These are phyloP conservation scores for Tipula confusa DNA, from an alignment of 2,888 invertebrate genomes.

Conservation along the genomic window DNA sequence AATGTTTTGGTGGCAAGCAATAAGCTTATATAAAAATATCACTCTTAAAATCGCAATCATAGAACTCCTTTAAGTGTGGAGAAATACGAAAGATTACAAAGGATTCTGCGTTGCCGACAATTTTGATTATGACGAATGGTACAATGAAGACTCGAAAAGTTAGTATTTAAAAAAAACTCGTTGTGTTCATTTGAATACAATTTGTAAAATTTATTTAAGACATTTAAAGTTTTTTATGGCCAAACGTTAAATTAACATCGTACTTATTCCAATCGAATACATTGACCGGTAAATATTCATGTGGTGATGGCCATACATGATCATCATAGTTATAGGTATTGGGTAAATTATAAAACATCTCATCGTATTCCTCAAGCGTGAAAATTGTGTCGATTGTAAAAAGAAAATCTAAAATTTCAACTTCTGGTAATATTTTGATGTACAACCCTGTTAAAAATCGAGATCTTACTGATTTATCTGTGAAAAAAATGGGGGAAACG, in stretches of 20 bases:
- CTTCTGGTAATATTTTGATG: slow-evolving; percentile 32
- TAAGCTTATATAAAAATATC: too few species aligned
- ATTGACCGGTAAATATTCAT: slow-evolving; percentile 41
- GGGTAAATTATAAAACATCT: slow-evolving; percentile 31
- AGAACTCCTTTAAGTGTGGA: too few species aligned
- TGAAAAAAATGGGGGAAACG: background rate
- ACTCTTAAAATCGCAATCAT: too few species aligned
- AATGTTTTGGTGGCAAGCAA: too few species aligned
- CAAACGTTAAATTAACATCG: slow-evolving; percentile 45
- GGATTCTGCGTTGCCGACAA: too few species aligned
- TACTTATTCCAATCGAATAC: slow-evolving; percentile 42
- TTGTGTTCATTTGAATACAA: background rate
- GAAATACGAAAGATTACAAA: too few species aligned
- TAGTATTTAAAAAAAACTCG: background rate
- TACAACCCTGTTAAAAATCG: background rate
- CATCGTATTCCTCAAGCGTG: slow-evolving; percentile 32
- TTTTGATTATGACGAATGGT: too few species aligned
- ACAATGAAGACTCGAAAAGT: too few species aligned
- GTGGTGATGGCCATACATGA: slow-evolving; percentile 42
- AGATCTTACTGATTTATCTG: slow-evolving; percentile 12
- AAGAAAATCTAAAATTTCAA: slow-evolving; percentile 32
- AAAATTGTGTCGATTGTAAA: slow-evolving; percentile 28
- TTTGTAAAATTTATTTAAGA: background rate
- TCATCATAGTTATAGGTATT: slow-evolving; percentile 40
- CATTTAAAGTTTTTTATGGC: slow-evolving; percentile 12